These are phyloP conservation scores for Apus apus DNA, from an alignment of 2,113 vertebrate genomes.

Conservation along the genomic window DNA sequence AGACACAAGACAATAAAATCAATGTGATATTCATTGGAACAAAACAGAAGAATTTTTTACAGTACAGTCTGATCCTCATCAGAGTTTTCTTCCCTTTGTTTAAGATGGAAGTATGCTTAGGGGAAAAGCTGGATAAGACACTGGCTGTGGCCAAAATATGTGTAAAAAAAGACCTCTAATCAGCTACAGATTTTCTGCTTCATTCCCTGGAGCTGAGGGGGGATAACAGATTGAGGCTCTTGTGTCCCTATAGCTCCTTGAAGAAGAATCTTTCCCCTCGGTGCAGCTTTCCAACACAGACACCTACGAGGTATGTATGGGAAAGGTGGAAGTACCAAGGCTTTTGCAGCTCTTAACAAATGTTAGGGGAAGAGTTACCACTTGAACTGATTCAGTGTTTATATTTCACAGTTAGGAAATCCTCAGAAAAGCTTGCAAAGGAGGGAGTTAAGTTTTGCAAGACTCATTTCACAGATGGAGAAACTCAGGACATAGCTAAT, in stretches of 20 bases:
- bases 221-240: neutral
- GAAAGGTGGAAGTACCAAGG: neutral
- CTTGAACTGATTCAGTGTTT: slow-evolving; percentile 41
- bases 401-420: slow-evolving; percentile 7
- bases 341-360: neutral
- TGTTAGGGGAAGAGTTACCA: neutral
- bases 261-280: neutral
- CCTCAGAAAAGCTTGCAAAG: neutral
- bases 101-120: slow-evolving; percentile 25
- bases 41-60: slow-evolving; percentile 18
- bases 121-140: slow-evolving; percentile 30
- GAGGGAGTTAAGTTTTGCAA: neutral
- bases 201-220: neutral
- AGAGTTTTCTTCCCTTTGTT: slow-evolving; percentile 28
- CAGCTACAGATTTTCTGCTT: slow-evolving; percentile 42
- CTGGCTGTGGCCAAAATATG: neutral
- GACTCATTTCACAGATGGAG: slow-evolving; percentile 11
- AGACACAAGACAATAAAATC: slow-evolving; percentile 43
- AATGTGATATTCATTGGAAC: slow-evolving; percentile 29
- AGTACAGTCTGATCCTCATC: slow-evolving; percentile 24
- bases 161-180: neutral
- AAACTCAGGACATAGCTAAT: neutral
- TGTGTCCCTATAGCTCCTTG: neutral
- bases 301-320: neutral
- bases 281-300: neutral